phyloP scores from a whole-genome alignment of 2,888 invertebrate genomes.

The Lomographa bimaculata region DNA sequence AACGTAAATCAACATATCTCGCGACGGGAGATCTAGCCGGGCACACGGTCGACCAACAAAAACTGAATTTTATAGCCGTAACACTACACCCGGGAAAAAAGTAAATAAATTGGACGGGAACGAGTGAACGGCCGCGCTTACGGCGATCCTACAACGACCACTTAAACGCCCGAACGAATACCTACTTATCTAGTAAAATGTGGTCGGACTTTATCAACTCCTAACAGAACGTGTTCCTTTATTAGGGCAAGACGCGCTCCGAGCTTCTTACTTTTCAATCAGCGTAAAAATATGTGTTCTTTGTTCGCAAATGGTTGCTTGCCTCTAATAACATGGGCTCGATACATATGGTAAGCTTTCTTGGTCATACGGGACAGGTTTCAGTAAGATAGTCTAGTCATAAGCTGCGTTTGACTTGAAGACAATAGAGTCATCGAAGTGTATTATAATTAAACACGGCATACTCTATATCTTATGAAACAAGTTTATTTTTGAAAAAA shows the following conservation, averaged over 20 bases:
- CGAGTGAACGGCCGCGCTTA: slow-evolving; percentile 63
- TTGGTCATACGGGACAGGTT: background rate
- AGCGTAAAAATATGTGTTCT: slow-evolving; percentile 20
- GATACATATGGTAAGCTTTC: background rate
- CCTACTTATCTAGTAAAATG: slow-evolving; percentile 38
- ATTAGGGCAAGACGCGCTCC: slow-evolving; percentile 21
- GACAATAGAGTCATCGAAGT: too few species aligned
- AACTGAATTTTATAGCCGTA: slow-evolving; percentile 79
- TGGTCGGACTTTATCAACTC: slow-evolving; percentile 30
- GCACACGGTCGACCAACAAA: slow-evolving; percentile 75
- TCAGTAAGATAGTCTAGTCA: too few species aligned
- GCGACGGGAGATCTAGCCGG: slow-evolving; percentile 79
- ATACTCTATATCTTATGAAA: too few species aligned
- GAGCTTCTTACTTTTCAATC: slow-evolving; percentile 25
- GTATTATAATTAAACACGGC: too few species aligned
- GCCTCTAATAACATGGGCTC: slow-evolving; percentile 11
- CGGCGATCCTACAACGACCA: slow-evolving; percentile 47
- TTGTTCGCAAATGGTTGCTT: slow-evolving; percentile 19
- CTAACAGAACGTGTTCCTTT: slow-evolving; percentile 29
- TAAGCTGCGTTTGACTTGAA: too few species aligned
- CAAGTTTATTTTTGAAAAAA: too few species aligned
- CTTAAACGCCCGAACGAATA: slow-evolving; percentile 43
- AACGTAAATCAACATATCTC: slow-evolving; percentile 84
- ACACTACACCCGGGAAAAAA: slow-evolving; percentile 78
- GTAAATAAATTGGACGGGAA: slow-evolving; percentile 73